Conservation (phyloP, 1,140 invertebrate species). For the Mizuhopecten yessoensis region DNA sequence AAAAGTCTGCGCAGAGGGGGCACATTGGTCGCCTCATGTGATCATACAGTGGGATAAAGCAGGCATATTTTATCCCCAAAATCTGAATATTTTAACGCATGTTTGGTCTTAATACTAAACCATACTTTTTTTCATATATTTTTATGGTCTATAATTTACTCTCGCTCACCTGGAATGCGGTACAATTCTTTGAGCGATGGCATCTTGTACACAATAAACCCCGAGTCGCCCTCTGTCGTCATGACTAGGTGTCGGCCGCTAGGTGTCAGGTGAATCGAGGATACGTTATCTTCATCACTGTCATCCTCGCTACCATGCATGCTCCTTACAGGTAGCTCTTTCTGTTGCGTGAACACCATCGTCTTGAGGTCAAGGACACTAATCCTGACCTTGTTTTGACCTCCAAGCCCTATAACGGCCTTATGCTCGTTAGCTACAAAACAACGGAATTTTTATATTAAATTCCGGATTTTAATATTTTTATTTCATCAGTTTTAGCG, state of each 20-base stretch:
- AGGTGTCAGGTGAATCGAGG: constrained; percentile 7
- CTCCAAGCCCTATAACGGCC: not conserved
- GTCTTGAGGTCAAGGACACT: constrained; percentile 3
- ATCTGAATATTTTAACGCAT: no score
- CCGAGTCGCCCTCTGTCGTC: not conserved
- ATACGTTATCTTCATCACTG: not conserved
- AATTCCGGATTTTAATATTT: no score
- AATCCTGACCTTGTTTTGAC: not conserved
- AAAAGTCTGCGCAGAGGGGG: no score
- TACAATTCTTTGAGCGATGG: not conserved
- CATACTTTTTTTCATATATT: no score
- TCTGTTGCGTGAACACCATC: not conserved
- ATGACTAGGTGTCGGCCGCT: not conserved
- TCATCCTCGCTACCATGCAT: not conserved
- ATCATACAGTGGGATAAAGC: no score
- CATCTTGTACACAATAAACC: constrained; percentile 18
- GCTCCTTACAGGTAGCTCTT: not conserved
- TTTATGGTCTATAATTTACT: no score
- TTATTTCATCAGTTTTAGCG: no score
- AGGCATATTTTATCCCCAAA: no score
- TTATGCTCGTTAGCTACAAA: constrained; percentile 7
- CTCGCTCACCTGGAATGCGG: not conserved
- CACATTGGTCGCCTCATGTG: no score
- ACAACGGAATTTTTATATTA: no score
- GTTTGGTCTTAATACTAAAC: no score